These are phyloP conservation scores for Miichthys miiuy DNA, from an alignment of 2,797 vertebrate species.

Conservation along the genomic window DNA sequence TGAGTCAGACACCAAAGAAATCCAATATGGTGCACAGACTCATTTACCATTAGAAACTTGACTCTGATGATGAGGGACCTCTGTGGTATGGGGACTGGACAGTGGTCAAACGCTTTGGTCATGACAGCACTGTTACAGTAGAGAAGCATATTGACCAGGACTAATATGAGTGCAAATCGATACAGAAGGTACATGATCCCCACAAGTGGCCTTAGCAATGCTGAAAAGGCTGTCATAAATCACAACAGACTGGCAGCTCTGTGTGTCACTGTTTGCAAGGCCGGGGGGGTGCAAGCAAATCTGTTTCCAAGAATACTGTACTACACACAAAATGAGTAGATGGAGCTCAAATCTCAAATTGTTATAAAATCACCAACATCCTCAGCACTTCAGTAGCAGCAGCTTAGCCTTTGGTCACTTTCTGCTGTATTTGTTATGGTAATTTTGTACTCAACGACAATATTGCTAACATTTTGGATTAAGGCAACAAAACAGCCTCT, in stretches of 20 bases:
- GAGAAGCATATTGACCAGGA: conserved; percentile 65
- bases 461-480: too few relatives aligned
- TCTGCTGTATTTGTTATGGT: too few relatives aligned
- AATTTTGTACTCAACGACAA: too few relatives aligned
- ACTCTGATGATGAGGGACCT: conserved; percentile 40
- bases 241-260: conserved; percentile 34
- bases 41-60: conserved; percentile 46
- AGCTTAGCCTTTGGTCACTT: too few relatives aligned
- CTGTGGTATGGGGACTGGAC: conserved; percentile 32
- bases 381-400: too few relatives aligned
- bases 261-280: conserved; percentile 11
- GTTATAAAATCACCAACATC: neutral
- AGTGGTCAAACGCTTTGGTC: conserved; percentile 53
- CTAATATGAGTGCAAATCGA: conserved; percentile 71
- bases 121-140: conserved; percentile 31
- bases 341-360: neutral
- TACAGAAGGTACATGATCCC: conserved; percentile 46
- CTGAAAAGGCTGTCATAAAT: conserved; percentile 62
- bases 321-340: neutral
- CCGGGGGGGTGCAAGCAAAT: neutral
- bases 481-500: too few relatives aligned
- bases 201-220: conserved; percentile 38
- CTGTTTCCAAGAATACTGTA: conserved; percentile 1
- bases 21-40: conserved; percentile 35
- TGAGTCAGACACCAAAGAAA: conserved; percentile 33